These are phyloP conservation scores for Carollia perspicillata DNA, from an alignment of 2,113 vertebrate species.

Conservation along the genomic window DNA sequence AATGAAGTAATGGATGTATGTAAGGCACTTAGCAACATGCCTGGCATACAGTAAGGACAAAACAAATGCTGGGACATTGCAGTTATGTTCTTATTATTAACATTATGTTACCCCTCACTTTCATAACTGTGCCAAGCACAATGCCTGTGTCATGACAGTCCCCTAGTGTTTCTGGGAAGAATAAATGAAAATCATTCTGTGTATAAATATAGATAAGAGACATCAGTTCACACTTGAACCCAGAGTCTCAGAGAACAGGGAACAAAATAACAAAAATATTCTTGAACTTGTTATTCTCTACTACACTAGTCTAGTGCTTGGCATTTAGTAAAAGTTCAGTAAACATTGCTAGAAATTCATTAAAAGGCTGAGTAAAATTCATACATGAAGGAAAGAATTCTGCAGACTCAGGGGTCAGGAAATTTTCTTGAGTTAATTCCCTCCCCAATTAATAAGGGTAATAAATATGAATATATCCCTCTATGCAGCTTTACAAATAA, in stretches of 20 bases:
- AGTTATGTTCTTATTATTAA: not conserved
- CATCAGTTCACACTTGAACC: fast-evolving
- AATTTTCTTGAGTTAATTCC: not conserved
- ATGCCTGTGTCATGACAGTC: not conserved
- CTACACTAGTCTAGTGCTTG: no score
- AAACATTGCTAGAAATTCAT: not conserved
- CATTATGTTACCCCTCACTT: not conserved
- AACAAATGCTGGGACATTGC: no score
- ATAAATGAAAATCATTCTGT: not conserved
- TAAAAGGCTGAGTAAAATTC: not conserved
- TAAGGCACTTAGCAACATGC: not conserved
- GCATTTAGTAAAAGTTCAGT: not conserved
- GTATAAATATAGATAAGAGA: not conserved
- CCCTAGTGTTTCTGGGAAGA: not conserved
- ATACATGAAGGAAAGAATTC: not conserved
- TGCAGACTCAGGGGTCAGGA: not conserved
- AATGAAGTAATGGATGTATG: not conserved
- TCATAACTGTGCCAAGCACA: not conserved
- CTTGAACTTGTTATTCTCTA: not conserved
- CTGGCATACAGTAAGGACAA: not conserved
- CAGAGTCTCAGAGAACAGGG: not conserved
- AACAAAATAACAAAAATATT: not conserved
- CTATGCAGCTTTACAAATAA: not conserved
- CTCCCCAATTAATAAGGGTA: not conserved
- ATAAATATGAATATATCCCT: not conserved